A percentile compares a stretch with the other conserved stretches of the same genome.
Conservation (phyloP, 2,797 vertebrate genomes). For the Hoplostethus atlanticus region DNA sequence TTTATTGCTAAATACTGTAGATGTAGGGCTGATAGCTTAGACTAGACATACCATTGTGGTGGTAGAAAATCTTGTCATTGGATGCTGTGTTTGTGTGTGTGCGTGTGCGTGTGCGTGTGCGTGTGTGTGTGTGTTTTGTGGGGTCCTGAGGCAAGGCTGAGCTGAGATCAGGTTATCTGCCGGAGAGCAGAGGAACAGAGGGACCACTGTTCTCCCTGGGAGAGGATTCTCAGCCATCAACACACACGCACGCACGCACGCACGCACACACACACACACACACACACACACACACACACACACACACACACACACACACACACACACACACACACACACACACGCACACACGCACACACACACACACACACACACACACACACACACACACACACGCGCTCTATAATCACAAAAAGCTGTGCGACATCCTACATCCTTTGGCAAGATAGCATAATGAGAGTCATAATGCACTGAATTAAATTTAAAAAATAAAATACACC, state of each 20-base stretch:
- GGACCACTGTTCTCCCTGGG: slow-evolving; percentile 60
- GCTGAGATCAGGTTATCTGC: slow-evolving; percentile 65
- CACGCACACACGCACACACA: slow-evolving; percentile 19
- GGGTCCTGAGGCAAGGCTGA: not conserved
- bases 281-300: slow-evolving; percentile 11
- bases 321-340: slow-evolving; percentile 3
- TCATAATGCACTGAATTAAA: not conserved
- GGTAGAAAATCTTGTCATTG: slow-evolving; percentile 17
- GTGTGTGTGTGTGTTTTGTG: slow-evolving; percentile 3
- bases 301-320: not conserved
- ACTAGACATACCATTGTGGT: not conserved
- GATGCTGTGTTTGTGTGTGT: not conserved
- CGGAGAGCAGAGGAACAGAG: slow-evolving; percentile 60
- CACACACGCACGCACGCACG: slow-evolving; percentile 2
- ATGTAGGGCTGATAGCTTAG: not conserved
- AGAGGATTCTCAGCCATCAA: slow-evolving; percentile 28
- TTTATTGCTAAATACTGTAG: not conserved
- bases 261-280: slow-evolving; percentile 16
- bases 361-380: slow-evolving; percentile 2
- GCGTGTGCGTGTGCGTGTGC: slow-evolving; percentile 7
- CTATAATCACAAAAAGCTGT: not conserved
- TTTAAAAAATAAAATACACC: not conserved
- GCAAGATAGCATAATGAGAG: not conserved
- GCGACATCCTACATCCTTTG: not conserved
- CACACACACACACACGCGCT: not conserved